Percentiles rank a stretch among this genome's conserved stretches.
phyloP scores from a whole-genome alignment of 2,888 invertebrate species.

The Phania funesta region DNA sequence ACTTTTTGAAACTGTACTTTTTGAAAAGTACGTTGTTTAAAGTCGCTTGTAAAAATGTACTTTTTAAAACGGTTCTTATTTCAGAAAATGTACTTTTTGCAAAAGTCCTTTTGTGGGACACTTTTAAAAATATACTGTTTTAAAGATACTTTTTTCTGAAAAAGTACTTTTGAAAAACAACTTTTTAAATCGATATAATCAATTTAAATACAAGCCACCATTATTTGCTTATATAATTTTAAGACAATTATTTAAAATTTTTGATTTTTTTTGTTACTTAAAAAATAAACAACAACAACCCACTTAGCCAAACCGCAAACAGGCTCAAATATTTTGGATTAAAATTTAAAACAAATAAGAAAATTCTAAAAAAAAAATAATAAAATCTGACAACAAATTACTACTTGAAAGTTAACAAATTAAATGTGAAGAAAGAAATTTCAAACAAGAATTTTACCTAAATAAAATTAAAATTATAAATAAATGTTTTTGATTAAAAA shows the following conservation, averaged over 20 bases:
- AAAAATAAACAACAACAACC: background rate
- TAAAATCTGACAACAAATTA: background rate
- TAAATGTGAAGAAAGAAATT: conserved; percentile 48
- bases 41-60: no score
- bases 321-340: conserved; percentile 14
- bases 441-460: conserved; percentile 17
- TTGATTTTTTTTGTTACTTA: background rate
- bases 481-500: conserved; percentile 49
- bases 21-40: no score
- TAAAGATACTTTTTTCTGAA: no score
- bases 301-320: background rate
- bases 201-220: no score
- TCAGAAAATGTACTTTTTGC: no score
- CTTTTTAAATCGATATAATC: no score
- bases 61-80: no score
- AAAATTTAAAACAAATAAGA: background rate
- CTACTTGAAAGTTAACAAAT: conserved; percentile 63
- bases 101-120: no score
- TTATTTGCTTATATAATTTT: conserved; percentile 1
- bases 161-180: no score
- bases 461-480: conserved; percentile 6
- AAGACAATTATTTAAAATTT: background rate
- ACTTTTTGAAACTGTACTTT: no score
- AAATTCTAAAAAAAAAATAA: background rate
- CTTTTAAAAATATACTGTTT: no score